Base-by-base conservation (phyloP, 2,797 vertebrate genomes). In the Gadopsis bispinosus region DNA sequence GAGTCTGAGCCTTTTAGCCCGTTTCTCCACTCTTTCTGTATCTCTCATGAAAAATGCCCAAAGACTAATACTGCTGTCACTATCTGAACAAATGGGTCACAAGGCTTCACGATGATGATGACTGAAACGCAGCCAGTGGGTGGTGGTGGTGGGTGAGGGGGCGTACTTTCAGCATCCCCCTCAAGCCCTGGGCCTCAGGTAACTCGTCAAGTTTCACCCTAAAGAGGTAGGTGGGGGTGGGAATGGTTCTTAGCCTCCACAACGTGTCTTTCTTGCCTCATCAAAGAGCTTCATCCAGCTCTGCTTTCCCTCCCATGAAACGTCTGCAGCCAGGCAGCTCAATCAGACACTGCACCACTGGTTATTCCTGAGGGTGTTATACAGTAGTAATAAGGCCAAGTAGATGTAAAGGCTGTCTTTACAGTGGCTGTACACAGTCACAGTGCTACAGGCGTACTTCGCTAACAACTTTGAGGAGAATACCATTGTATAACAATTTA, bases 81-180 rank as follows among this genome's bases (percentile, higher is more conserved):
- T 73, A 79, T 86, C 83, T 62, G 74, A 90, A 88, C 84, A 91
- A 90, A 89, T 81, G 81, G 88, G 89, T 91, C 91, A 91, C 63
- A 67, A 83, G 81, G 68, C 80, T 69, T 85, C 66, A 56, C 83
- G 79, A 83, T 91, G 89, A 88, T 79, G 4, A 80, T 88, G 75
- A 79, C 71, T 81, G 74, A 89, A 83, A 90, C 68, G 59, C 51
- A 79, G 80, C 81, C 83, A 82, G 70, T 69, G 70, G 83, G 82
- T 9, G 17, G n/a, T 29, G 26, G 26, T 41, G 12, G 55, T 16
- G 39, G 33, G 2, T 2, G 6, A 19, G 53, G 77, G 71, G n/a
- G 63, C 68, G 37, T 41, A 61, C 69, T 66, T 74, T 73, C 54
- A 69, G 65, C 78, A 80, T 72, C 47, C 31, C 53, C 77, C 75